Conservation (phyloP, 2,888 invertebrate genomes). For the Andrena marginata region DNA sequence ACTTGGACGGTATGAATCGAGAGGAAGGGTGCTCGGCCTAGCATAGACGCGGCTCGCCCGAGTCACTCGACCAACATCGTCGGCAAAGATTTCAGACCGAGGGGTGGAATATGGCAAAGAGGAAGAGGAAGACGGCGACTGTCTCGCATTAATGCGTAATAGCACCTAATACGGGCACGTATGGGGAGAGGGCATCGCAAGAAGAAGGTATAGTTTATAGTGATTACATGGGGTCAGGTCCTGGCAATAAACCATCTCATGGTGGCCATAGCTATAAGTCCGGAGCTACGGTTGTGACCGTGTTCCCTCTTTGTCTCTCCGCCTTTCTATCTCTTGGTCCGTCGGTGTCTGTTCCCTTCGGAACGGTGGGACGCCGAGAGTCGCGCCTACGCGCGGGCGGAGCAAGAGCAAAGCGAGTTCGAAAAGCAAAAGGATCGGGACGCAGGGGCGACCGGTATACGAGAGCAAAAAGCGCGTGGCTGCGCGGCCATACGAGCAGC, state of each 20-base stretch:
- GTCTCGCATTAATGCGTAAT: slow-evolving; percentile 75
- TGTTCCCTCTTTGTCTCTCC: slow-evolving; percentile 46
- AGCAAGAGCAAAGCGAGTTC: slow-evolving; percentile 82
- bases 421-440: slow-evolving; percentile 80
- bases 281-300: slow-evolving; percentile 69
- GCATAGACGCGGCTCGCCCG: no score
- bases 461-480: slow-evolving; percentile 74
- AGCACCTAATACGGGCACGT: slow-evolving; percentile 83
- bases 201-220: slow-evolving; percentile 84
- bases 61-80: no score
- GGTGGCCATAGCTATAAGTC: slow-evolving; percentile 81
- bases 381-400: slow-evolving; percentile 82
- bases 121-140: slow-evolving; percentile 34
- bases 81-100: not conserved
- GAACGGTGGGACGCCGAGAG: slow-evolving; percentile 67
- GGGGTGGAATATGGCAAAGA: not conserved
- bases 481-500: slow-evolving; percentile 51
- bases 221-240: slow-evolving; percentile 85
- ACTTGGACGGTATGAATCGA: slow-evolving; percentile 23
- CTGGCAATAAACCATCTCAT: slow-evolving; percentile 83
- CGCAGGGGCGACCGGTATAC: slow-evolving; percentile 73
- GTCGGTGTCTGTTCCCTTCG: slow-evolving; percentile 41
- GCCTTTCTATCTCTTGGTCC: slow-evolving; percentile 34
- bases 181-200: slow-evolving; percentile 67
- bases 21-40: not conserved